A percentile compares a stretch with the other conserved stretches of the same genome.
These are phyloP conservation scores for Sicus ferrugineus DNA, from an alignment of 2,888 invertebrate species.

Conservation along the genomic window DNA sequence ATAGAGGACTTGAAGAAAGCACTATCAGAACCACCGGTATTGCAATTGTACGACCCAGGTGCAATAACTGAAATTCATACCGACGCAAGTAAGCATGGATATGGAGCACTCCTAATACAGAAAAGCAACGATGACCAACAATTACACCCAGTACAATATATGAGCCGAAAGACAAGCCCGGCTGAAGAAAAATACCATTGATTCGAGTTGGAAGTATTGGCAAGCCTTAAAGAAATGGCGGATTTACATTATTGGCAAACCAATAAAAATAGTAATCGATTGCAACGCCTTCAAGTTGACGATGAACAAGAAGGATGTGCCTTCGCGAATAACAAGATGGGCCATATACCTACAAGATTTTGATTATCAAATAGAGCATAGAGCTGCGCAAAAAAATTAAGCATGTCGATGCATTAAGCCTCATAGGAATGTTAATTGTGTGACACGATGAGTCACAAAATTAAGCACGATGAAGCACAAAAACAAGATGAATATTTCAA, in stretches of 20 bases:
- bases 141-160: not conserved
- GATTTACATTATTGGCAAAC: not conserved
- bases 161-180: too few relatives aligned
- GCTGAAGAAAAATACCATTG: too few relatives aligned
- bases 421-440: not conserved
- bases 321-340: not conserved
- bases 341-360: constrained; percentile 7
- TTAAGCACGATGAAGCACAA: not conserved
- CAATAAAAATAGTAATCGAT: too few relatives aligned
- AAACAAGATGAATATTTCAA: not conserved
- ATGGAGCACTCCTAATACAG: constrained; percentile 42
- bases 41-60: constrained; percentile 38
- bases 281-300: too few relatives aligned
- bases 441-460: not conserved
- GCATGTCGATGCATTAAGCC: not conserved
- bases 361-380: not conserved
- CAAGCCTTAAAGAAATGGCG: not conserved
- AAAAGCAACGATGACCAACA: constrained; percentile 33
- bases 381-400: not conserved
- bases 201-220: not conserved
- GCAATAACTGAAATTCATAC: constrained; percentile 43
- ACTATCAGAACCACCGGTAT: constrained; percentile 32
- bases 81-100: constrained; percentile 42
- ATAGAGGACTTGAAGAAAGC: constrained; percentile 32
- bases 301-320: too few relatives aligned